Evolutionary conservation across 2,888 invertebrate species (phyloP).

Genomic region (Tribolium freemani): DNA sequence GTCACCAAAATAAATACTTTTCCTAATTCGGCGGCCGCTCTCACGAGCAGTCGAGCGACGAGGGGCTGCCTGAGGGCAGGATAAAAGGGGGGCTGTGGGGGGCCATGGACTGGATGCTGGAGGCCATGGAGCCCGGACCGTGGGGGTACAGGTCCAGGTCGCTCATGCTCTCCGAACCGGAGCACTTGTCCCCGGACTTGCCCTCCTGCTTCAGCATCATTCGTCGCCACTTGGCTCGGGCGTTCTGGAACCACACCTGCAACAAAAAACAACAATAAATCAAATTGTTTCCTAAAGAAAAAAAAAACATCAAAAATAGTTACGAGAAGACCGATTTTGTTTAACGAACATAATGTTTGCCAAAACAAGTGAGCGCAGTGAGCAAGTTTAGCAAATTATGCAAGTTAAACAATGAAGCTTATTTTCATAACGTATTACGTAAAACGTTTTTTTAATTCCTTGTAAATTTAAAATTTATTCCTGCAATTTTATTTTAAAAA

Average conservation of each 20-base stretch:
- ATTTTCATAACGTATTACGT: no score
- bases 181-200: slow-evolving; percentile 79
- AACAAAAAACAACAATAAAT: slow-evolving; percentile 63
- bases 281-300: not conserved
- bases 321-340: no score
- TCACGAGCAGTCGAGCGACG: slow-evolving; percentile 83
- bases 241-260: slow-evolving; percentile 97
- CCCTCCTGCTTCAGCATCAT: slow-evolving; percentile 87
- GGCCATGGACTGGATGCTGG: slow-evolving; percentile 76
- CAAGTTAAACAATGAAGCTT: no score
- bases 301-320: no score
- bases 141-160: slow-evolving; percentile 75
- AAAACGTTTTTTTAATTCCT: no score
- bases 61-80: slow-evolving; percentile 78
- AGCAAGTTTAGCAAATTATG: no score
- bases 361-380: no score
- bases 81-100: slow-evolving; percentile 81
- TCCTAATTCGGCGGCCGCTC: not conserved
- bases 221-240: slow-evolving; percentile 92
- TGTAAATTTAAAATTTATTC: no score
- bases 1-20: slow-evolving; percentile 52
- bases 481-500: no score
- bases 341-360: no score
- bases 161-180: slow-evolving; percentile 73
- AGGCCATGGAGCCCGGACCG: slow-evolving; percentile 73